Conservation (phyloP, 1,140 invertebrate genomes). For the Zaprionus nigranus region DNA sequence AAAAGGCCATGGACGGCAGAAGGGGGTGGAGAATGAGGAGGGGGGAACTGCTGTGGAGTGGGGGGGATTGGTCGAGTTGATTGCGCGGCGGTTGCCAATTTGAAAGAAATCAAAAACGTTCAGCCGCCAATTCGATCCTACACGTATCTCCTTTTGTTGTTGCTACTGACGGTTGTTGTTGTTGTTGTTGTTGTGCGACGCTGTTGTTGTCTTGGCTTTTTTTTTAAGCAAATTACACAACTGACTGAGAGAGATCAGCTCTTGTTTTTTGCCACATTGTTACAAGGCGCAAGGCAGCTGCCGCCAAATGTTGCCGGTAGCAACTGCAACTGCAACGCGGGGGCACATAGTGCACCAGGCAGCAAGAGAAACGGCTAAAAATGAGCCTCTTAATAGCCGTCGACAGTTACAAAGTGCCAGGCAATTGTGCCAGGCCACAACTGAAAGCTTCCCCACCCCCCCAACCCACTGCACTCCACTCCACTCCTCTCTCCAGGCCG, state of each 20-base stretch:
- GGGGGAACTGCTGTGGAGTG: conserved; percentile 15
- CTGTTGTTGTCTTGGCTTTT: conserved; percentile 26
- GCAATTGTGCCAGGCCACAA: conserved; percentile 73
- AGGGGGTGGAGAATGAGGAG: not conserved
- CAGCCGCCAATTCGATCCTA: conserved; percentile 48
- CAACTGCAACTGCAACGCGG: conserved; percentile 2
- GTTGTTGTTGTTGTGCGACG: conserved; percentile 3
- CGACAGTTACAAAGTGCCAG: conserved; percentile 84
- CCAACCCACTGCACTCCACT: conserved; percentile 5
- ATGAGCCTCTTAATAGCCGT: conserved; percentile 83
- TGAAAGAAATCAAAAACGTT: conserved; percentile 80
- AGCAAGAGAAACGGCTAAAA: conserved; percentile 52
- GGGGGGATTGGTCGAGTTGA: conserved; percentile 59
- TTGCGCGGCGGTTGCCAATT: conserved; percentile 76
- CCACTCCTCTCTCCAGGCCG: conserved; percentile 2
- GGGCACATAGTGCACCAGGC: conserved; percentile 55
- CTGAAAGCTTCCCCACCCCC: not conserved
- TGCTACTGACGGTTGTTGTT: conserved; percentile 28
- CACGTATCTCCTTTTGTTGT: conserved; percentile 20
- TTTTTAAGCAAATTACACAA: conserved; percentile 72
- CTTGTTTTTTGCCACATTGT: conserved; percentile 56
- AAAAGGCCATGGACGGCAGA: conserved; percentile 47
- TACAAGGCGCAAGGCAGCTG: conserved; percentile 60
- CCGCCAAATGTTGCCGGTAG: conserved; percentile 21
- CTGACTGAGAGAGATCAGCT: conserved; percentile 47